A percentile compares a stretch with the other conserved stretches of the same genome.
Evolutionary conservation across 2,797 vertebrate species (phyloP).

Genomic region (Crocidura indochinensis): DNA sequence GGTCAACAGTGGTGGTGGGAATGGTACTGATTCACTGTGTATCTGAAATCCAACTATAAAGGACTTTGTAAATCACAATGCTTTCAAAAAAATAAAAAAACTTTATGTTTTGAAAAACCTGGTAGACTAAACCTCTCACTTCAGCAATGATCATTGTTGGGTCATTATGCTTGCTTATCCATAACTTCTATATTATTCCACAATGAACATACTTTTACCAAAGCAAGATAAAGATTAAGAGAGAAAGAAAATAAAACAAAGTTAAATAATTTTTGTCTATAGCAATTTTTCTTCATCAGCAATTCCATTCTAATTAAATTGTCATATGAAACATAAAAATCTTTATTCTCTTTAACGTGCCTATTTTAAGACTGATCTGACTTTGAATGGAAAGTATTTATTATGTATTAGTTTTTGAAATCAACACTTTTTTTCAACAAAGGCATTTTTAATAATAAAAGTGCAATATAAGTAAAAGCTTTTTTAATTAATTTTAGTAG

Average conservation of each 20-base stretch:
- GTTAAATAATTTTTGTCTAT: constrained; percentile 14
- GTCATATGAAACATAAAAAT: constrained; percentile 35
- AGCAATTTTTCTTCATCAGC: neutral
- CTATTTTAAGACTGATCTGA: neutral
- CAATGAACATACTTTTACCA: neutral
- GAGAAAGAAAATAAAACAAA: constrained; percentile 13
- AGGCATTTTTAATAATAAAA: constrained; percentile 16
- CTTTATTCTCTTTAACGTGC: neutral
- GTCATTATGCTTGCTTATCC: constrained; percentile 20
- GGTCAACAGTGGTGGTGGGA: too few relatives aligned
- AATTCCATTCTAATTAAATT: constrained; percentile 12
- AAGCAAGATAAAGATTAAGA: neutral
- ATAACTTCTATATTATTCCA: neutral
- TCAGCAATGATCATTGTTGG: neutral
- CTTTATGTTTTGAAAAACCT: neutral
- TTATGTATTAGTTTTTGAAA: constrained; percentile 32
- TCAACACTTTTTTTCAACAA: neutral
- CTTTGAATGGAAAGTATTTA: constrained; percentile 52
- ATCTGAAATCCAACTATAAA: too few relatives aligned
- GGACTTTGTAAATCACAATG: too few relatives aligned
- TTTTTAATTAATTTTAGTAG: neutral
- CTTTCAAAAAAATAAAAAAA: too few relatives aligned
- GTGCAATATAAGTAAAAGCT: constrained; percentile 39
- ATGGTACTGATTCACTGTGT: too few relatives aligned
- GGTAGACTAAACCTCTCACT: neutral